These are phyloP conservation scores for Verasper variegatus DNA, from an alignment of 2,113 vertebrate species.

Conservation along the genomic window DNA sequence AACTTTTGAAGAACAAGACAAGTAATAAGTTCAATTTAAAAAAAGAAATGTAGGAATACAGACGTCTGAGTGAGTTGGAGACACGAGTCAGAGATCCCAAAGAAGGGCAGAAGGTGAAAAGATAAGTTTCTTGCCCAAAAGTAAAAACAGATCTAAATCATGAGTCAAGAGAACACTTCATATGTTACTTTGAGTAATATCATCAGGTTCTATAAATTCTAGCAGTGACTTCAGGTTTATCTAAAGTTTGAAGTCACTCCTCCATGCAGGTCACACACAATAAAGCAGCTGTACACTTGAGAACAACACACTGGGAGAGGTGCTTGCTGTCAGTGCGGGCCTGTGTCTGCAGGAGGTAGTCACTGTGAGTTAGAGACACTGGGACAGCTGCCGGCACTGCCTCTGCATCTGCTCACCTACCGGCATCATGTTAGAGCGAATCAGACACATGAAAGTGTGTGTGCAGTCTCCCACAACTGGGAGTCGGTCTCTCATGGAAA, in stretches of 20 bases:
- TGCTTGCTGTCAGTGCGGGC: conserved; percentile 6
- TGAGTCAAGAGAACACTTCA: too few species aligned
- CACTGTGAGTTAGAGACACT: conserved; percentile 36
- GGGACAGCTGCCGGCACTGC: conserved; percentile 33
- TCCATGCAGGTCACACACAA: not conserved
- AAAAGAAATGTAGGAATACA: too few species aligned
- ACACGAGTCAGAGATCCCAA: too few species aligned
- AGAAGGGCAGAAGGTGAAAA: too few species aligned
- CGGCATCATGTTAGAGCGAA: conserved; percentile 18
- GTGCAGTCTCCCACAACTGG: not conserved
- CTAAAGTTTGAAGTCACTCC: not conserved
- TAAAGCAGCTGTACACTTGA: not conserved
- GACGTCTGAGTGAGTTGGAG: too few species aligned
- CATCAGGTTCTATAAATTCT: not conserved
- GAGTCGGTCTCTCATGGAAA: conserved; percentile 19
- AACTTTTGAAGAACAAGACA: too few species aligned
- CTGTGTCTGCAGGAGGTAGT: conserved; percentile 17
- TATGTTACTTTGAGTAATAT: not conserved
- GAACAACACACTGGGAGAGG: not conserved
- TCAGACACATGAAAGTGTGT: conserved; percentile 16
- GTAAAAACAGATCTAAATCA: not conserved
- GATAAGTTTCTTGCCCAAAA: too few species aligned
- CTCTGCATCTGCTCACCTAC: conserved; percentile 41
- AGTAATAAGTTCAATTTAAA: too few species aligned
- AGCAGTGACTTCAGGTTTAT: not conserved